These are phyloP conservation scores for Junco hyemalis DNA, from an alignment of 2,113 vertebrate genomes.

Conservation along the genomic window DNA sequence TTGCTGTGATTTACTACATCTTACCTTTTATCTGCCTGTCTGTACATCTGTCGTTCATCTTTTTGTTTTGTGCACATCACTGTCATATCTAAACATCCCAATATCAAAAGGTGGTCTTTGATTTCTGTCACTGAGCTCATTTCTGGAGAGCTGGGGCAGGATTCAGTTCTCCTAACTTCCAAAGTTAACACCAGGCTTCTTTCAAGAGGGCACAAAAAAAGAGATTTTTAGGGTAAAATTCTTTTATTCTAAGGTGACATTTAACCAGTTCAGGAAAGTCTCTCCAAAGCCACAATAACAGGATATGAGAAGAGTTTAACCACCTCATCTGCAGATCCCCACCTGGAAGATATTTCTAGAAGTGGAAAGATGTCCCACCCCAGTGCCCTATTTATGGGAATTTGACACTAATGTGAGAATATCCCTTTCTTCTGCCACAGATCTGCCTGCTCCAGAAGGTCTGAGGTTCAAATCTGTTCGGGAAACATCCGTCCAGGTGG, in stretches of 20 bases:
- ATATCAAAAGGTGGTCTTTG: background rate
- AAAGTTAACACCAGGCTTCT: background rate
- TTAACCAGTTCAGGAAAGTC: background rate
- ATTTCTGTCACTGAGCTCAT: background rate
- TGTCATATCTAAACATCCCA: background rate
- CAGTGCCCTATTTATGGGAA: background rate
- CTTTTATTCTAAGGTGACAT: accelerated
- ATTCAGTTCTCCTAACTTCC: background rate
- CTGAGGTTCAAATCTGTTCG: conserved; percentile 93
- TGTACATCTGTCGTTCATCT: background rate
- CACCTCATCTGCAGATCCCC: background rate
- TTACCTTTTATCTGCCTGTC: background rate
- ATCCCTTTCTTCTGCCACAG: conserved; percentile 63
- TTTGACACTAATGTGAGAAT: background rate
- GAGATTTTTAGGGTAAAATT: background rate
- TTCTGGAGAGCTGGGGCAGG: background rate
- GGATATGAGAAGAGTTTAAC: background rate
- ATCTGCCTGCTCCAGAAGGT: conserved; percentile 93
- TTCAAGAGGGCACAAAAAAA: background rate
- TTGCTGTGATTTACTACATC: background rate
- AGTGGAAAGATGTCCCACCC: background rate
- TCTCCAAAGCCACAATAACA: background rate
- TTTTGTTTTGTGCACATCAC: background rate
- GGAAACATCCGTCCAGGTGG: conserved; percentile 93
- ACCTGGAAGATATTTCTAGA: background rate